Evolutionary conservation across 2,113 vertebrate genomes (phyloP), one percentile per base, ranked within the genome.

Genomic region (Chloebia gouldiae): DNA sequence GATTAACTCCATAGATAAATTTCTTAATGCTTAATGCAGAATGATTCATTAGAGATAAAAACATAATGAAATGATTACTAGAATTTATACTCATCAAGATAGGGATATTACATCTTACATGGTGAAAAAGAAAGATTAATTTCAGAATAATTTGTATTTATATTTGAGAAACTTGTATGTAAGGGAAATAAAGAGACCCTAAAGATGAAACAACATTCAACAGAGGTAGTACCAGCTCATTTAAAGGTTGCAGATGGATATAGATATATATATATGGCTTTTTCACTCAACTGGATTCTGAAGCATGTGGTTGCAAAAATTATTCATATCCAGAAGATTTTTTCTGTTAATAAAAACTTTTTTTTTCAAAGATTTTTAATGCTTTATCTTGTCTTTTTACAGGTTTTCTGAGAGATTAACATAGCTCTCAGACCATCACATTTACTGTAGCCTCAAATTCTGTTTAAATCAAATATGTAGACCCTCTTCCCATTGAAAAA

Each of bases 401-500:
- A 68, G 13, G 13, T 72, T 54, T 72, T 59, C 22, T 47, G 42
- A 79, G 15, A 33, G 20, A 49, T 8, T 50, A n/a, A 20, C 6
- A 33, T 9, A 75, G 9, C 2, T 3, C 12, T 63, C 47, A 53
- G n/a, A 31, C 6, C 6, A 30, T n/a, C 40, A 40, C 1, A 54
- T 68, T 68, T 77, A 68, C 24, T 78, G 27, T 68, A 73, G 33
- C 6, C 5, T 70, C 24, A 59, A 44, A 84, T 71, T 86, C 20
- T 71, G 10, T 39, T 66, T 66, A 83, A 89, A 80, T 8, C 3
- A 45, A 75, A 61, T 21, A 65, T 30, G 5, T 31, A 86, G 16
- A 49, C 9, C 2, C 2, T 11, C 5, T 20, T 8, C 2, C 22
- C 2, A 30, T 21, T 11, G n/a, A 39, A 31, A 40, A 10, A 19